Base-by-base conservation (phyloP, 2,888 invertebrate genomes). In the Drosophila algonquin region DNA sequence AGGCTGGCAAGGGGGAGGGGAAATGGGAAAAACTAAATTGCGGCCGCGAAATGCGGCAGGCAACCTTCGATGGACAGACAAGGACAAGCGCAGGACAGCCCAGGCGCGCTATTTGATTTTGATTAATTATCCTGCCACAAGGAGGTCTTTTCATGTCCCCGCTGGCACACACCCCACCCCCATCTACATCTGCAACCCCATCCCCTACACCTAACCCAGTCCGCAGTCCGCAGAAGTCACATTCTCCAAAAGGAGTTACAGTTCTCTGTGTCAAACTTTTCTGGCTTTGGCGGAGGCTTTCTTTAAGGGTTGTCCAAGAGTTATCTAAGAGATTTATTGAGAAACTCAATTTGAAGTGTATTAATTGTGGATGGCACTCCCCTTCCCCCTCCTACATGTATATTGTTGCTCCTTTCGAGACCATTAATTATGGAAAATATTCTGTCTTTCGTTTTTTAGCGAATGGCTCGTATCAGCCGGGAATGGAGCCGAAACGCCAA, bases 401-500 rank as follows among this genome's bases (percentile, higher is more conserved):
- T 59, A 63, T 53, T 68, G 77, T 57, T 35, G 40, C 12, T 27
- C 21, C 40, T 51, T 21, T 21, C 16, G n/a, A 12, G 57, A 54
- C 59, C 76, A 75, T 75, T 75, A 75, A 76, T 76, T 67, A 76
- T 64, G 55, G 55, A 47, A 56, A 56, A 60, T 57, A 16, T 56
- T 59, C 24, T 59, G 4, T 53, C 61, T 46, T 1, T 21, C 21
- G 21, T 3, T 92, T 92, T 94, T 74, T 94, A 97, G 97, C 97
- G 54, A 97, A 96, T 92, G 97, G 97, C 75, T 94, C 95, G 56
- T 98, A 94, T 92, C 96, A 97, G 92, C 97, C 97, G 9, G 97
- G 97, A 71, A 97, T 97, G 96, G 98, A 98, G 92, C 97, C 98
- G 59, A 98, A 98, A 93, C 94, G 99, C 76, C 98, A 98, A 92